Percentiles rank a stretch among this genome's conserved stretches.
These are phyloP conservation scores for Helleia helle DNA, from an alignment of 2,888 invertebrate genomes.

Conservation along the genomic window DNA sequence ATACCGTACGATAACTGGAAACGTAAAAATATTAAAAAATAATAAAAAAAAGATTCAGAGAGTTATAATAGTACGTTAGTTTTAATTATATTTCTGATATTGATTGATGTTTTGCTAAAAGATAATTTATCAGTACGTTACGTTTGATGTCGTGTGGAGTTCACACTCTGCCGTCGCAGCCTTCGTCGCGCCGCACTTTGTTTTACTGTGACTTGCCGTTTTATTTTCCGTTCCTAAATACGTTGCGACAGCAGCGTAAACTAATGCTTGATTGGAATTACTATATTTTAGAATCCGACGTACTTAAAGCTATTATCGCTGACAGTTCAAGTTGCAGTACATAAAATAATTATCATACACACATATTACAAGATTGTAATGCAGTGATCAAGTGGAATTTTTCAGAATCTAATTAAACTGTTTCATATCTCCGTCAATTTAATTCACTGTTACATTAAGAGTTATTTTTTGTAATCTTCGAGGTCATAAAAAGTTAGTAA, in stretches of 20 bases:
- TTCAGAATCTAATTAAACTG: too few relatives aligned
- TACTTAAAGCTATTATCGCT: too few relatives aligned
- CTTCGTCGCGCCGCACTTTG: constrained; percentile 20
- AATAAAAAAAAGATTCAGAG: constrained; percentile 44
- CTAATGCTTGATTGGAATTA: not conserved
- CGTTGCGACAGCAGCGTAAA: not conserved
- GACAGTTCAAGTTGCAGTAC: too few relatives aligned
- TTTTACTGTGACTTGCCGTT: constrained; percentile 30
- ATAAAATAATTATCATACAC: too few relatives aligned
- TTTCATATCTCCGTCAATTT: too few relatives aligned
- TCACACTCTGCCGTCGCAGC: constrained; percentile 31
- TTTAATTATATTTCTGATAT: constrained; percentile 72
- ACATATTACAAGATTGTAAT: too few relatives aligned
- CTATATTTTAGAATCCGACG: not conserved
- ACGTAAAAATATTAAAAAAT: constrained; percentile 29
- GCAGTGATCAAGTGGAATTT: too few relatives aligned
- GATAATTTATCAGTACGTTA: constrained; percentile 66
- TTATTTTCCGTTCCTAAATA: constrained; percentile 28
- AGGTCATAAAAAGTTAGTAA: too few relatives aligned
- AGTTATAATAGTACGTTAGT: constrained; percentile 70
- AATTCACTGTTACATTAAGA: too few relatives aligned
- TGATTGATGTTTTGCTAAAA: constrained; percentile 71
- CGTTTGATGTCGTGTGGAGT: constrained; percentile 44
- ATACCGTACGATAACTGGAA: constrained; percentile 53
- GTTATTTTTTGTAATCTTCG: too few relatives aligned